Base-by-base conservation (phyloP, 1,140 invertebrate genomes). In the Drosophila nasuta region DNA sequence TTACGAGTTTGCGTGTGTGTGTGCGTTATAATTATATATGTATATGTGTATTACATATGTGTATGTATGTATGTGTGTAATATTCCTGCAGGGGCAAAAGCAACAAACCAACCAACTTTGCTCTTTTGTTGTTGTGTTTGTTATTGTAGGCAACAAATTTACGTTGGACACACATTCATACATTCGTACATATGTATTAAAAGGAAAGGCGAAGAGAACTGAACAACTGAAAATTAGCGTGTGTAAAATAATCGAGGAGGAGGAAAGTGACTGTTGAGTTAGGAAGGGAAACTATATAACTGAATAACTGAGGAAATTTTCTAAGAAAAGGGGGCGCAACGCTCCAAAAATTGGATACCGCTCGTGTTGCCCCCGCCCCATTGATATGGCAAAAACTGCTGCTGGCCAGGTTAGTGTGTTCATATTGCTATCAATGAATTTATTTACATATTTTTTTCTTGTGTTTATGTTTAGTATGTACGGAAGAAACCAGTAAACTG, bases 11-110 rank as follows among this genome's bases (percentile, higher is more conserved):
- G 57, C 45, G 69, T 62, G 41, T 74, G 71, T 68, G 72, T 75
- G 71, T 66, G 72, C 66, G 63, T 75, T 75, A 58, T 75, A 75
- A 70, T 75, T 75, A 70, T 15, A 70, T 64, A 30, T 63, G 49
- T 68, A 38, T 49, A 33, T 68, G 70, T 68, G n/a, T 51, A 48
- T 70, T 62, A 49, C 46, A 60, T 64, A 60, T 68, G 54, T 64
- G 58, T 59, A 25, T 64, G 64, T 66, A 60, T 68, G 54, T 64
- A 59, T 59, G 38, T 64, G 64, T 66, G 78, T 79, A 66, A 63
- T 67, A 72, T 66, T 77, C 69, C 69, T 77, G 68, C 62, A 76
- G 74, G 74, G 68, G 62, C 62, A 73, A 73, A 54, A 73, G 75
- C 74, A 77, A 72, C 69, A 77, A 77, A 73, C 69, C 69, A 63